Percentiles rank a stretch among this genome's conserved stretches.
Conservation (phyloP, 2,113 vertebrate species). For the Microtus pennsylvanicus region DNA sequence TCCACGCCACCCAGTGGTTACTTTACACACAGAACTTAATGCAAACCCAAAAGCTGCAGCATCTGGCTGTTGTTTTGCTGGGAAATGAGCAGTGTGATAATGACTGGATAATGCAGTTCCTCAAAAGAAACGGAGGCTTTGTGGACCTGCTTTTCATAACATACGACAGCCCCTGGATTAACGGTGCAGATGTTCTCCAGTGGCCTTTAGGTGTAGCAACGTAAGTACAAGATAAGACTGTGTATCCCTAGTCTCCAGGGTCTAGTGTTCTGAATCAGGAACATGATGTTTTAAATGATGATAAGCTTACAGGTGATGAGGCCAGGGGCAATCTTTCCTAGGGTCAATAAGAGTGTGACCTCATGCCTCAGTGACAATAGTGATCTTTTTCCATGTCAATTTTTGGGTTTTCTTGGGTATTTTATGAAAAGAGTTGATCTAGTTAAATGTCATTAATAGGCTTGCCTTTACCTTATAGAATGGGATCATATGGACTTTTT, state of each 20-base stretch:
- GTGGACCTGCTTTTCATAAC: conserved; percentile 94
- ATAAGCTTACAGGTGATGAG: background rate
- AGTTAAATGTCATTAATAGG: background rate
- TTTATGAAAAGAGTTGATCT: background rate
- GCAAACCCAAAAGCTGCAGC: conserved; percentile 89
- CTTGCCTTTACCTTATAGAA: background rate
- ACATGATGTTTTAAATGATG: conserved; percentile 4
- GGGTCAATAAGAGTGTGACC: background rate
- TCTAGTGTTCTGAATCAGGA: conserved; percentile 17
- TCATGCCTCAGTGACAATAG: background rate
- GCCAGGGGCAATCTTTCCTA: background rate
- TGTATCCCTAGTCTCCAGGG: background rate
- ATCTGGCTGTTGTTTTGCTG: conserved; percentile 93
- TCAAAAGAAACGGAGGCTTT: conserved; percentile 93
- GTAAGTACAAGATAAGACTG: conserved; percentile 87
- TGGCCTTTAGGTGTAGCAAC: conserved; percentile 99
- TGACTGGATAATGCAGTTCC: conserved; percentile 92
- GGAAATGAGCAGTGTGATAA: conserved; percentile 95
- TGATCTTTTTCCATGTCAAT: background rate
- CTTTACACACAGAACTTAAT: conserved; percentile 89
- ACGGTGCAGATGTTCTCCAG: conserved; percentile 94
- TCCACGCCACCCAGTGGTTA: conserved; percentile 94
- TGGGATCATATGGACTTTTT: background rate
- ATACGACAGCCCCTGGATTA: conserved; percentile 93
- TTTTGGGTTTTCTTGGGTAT: background rate